These are phyloP conservation scores for Patiria pectinifera DNA, from an alignment of 53 echinoderm and acorn worm genomes.

Conservation along the genomic window DNA sequence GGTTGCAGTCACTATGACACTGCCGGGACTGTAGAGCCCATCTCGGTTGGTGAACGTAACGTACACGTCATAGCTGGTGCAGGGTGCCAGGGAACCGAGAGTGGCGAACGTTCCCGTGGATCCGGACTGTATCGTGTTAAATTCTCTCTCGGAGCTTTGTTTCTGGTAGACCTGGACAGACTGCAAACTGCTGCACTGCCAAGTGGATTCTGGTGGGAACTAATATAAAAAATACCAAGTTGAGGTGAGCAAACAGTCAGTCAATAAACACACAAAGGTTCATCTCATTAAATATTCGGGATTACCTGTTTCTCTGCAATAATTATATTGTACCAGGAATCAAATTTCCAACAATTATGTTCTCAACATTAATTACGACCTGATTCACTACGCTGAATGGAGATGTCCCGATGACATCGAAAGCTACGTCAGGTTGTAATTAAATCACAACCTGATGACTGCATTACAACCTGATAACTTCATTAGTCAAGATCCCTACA, in stretches of 20 bases:
- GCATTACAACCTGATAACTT: no score
- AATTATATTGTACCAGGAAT: no score
- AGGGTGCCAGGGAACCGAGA: constrained; percentile 2
- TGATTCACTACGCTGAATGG: no score
- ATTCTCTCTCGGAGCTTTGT: not conserved
- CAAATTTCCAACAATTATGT: no score
- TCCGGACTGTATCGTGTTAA: not conserved
- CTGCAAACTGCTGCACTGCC: constrained; percentile 35
- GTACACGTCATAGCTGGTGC: constrained; percentile 7
- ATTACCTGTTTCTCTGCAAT: no score
- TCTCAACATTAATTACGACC: no score
- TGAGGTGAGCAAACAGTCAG: not conserved
- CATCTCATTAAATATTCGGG: no score
- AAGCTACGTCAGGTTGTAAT: no score
- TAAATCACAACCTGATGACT: no score
- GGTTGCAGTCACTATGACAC: constrained; percentile 9
- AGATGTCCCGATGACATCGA: no score
- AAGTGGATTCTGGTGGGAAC: constrained; percentile 19
- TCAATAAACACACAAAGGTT: no score
- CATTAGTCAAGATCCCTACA: no score
- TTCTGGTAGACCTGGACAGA: not conserved
- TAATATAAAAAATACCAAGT: not conserved
- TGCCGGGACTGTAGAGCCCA: constrained; percentile 4
- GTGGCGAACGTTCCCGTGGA: not conserved
- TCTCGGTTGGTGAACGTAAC: constrained; percentile 25